Evolutionary conservation across 2,888 invertebrate genomes (phyloP).

Genomic region (Volucella inanis): DNA sequence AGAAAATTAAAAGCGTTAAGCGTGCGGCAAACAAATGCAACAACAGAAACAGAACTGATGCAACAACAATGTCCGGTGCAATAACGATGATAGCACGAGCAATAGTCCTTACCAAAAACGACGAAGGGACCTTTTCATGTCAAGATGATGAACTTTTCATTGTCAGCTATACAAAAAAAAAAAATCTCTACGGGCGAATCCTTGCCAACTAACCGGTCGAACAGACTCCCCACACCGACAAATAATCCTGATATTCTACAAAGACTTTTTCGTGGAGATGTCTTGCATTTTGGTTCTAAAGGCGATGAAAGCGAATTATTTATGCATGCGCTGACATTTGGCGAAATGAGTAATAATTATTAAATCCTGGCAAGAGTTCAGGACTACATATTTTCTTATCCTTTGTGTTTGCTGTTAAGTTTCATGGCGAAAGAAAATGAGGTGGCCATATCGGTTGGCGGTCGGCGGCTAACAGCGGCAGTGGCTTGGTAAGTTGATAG

Average conservation of each 20-base stretch:
- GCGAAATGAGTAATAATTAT: constrained; percentile 65
- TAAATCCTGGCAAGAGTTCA: constrained; percentile 53
- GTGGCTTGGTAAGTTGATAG: constrained; percentile 38
- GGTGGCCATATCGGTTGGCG: constrained; percentile 10
- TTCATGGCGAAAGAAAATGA: constrained; percentile 9
- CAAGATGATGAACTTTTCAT: constrained; percentile 49
- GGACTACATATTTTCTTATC: constrained; percentile 21
- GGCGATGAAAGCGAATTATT: constrained; percentile 51
- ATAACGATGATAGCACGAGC: constrained; percentile 37
- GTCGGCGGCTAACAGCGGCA: constrained; percentile 18
- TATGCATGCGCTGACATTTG: constrained; percentile 58
- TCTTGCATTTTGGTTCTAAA: constrained; percentile 3
- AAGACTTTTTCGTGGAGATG: neutral
- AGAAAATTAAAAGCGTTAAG: constrained; percentile 43
- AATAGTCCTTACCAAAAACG: constrained; percentile 7
- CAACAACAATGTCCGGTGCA: constrained; percentile 16
- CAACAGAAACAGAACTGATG: constrained; percentile 16
- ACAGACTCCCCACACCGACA: constrained; percentile 28
- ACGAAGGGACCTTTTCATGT: constrained; percentile 21
- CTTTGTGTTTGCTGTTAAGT: constrained; percentile 12
- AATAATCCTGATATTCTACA: constrained; percentile 20
- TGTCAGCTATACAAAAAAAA: constrained; percentile 6
- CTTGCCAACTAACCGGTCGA: constrained; percentile 7
- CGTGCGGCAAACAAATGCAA: constrained; percentile 24
- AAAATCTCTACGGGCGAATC: neutral